Percentiles rank a stretch among this genome's conserved stretches.
These are phyloP conservation scores for Acanthococcus lagerstroemiae DNA, from an alignment of 2,888 invertebrate genomes.

Conservation along the genomic window DNA sequence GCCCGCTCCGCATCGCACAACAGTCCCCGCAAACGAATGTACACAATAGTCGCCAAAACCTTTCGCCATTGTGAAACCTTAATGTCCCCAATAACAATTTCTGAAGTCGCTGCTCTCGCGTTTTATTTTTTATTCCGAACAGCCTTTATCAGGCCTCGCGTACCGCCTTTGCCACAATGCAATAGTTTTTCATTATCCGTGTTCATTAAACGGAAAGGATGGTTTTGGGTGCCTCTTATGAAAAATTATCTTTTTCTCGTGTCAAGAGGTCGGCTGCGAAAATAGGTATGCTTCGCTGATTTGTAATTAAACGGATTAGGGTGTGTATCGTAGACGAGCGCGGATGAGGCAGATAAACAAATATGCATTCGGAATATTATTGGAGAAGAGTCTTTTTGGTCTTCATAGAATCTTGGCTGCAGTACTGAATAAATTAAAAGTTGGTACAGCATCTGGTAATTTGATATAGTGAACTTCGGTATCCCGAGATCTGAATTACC, in stretches of 20 bases:
- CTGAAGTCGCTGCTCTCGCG: conserved; percentile 3
- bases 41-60: conserved; percentile 16
- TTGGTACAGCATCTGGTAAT: too few species aligned
- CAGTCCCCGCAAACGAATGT: conserved; percentile 6
- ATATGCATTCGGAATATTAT: too few species aligned
- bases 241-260: neutral
- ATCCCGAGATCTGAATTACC: too few species aligned
- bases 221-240: neutral
- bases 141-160: conserved; percentile 29
- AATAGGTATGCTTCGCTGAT: too few species aligned
- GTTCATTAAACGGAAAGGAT: conserved; percentile 29
- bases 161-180: conserved; percentile 24
- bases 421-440: too few species aligned
- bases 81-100: conserved; percentile 31
- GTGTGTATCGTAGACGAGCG: too few species aligned
- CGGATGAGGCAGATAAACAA: too few species aligned
- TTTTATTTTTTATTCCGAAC: conserved; percentile 5
- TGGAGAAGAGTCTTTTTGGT: too few species aligned
- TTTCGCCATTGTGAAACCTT: conserved; percentile 19
- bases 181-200: conserved; percentile 22
- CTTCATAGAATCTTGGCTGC: too few species aligned
- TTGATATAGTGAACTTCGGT: too few species aligned
- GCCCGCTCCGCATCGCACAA: neutral
- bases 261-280: too few species aligned
- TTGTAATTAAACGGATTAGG: too few species aligned